Evolutionary conservation across 2,797 vertebrate genomes (phyloP).

Genomic region (Hybognathus amarus): DNA sequence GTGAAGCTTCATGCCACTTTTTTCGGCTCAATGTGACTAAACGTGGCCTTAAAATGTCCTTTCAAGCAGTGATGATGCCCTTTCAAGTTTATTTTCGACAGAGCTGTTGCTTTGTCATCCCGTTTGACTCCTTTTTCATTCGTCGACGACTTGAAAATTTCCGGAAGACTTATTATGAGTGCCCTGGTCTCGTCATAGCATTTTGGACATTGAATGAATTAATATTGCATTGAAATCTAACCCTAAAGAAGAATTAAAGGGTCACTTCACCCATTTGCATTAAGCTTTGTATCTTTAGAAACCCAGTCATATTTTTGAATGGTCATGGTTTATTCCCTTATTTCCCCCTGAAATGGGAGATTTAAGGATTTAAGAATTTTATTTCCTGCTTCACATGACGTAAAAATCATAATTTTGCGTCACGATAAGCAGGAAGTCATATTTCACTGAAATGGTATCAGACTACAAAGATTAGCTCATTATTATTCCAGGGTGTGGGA

Average conservation of each 20-base stretch:
- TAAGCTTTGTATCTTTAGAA: too few relatives aligned
- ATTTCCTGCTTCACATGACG: too few relatives aligned
- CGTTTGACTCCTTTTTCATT: background rate
- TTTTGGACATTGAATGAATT: background rate
- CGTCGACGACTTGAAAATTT: background rate
- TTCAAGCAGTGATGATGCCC: background rate
- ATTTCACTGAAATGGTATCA: too few relatives aligned
- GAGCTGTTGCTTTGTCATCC: background rate
- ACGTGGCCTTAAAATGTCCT: background rate
- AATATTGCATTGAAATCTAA: background rate
- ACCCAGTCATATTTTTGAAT: too few relatives aligned
- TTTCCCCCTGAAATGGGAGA: too few relatives aligned
- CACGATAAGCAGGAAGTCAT: too few relatives aligned
- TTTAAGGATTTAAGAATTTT: too few relatives aligned
- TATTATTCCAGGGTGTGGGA: too few relatives aligned
- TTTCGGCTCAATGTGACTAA: background rate
- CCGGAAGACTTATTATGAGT: background rate
- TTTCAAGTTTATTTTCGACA: background rate
- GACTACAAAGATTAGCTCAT: too few relatives aligned
- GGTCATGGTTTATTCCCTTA: too few relatives aligned
- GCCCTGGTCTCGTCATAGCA: background rate
- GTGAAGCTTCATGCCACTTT: slow-evolving; percentile 34
- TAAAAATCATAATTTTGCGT: too few relatives aligned
- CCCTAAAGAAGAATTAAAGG: background rate
- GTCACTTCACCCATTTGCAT: too few relatives aligned